A percentile compares a stretch with the other conserved stretches of the same genome.
Conservation (phyloP, 1,140 invertebrate species). For the Drosophila orosa region DNA sequence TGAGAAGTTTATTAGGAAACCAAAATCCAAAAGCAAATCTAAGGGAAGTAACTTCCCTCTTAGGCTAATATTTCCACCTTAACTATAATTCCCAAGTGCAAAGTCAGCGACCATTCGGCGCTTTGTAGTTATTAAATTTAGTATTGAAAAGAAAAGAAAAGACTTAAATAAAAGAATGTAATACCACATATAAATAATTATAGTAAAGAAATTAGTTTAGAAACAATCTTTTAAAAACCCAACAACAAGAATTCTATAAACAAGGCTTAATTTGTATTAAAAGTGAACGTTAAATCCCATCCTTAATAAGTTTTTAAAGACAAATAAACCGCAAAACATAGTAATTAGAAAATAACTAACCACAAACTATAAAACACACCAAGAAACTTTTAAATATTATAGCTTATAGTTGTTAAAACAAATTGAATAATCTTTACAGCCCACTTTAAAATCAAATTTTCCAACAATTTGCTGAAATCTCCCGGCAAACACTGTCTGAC, state of each 20-base stretch:
- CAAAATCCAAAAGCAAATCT: no score
- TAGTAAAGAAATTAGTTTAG: no score
- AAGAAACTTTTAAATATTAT: background rate
- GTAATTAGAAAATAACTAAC: background rate
- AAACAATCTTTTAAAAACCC: no score
- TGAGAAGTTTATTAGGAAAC: no score
- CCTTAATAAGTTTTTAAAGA: background rate
- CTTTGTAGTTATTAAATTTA: no score
- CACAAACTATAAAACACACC: background rate
- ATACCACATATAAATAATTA: no score
- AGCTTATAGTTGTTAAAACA: background rate
- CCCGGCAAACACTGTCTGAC: constrained; percentile 14
- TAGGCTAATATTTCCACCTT: no score
- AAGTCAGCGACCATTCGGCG: no score
- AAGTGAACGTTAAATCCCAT: background rate
- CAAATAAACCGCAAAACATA: background rate
- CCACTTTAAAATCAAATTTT: constrained; percentile 10
- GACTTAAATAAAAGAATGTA: no score
- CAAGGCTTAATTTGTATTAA: background rate
- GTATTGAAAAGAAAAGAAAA: no score
- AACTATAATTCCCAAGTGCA: background rate
- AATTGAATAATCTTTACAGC: background rate
- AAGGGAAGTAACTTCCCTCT: no score
- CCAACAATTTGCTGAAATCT: constrained; percentile 31
- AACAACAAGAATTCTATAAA: no score